phyloP scores from a whole-genome alignment of 2,888 invertebrate species.

The Eudemis profundana region DNA sequence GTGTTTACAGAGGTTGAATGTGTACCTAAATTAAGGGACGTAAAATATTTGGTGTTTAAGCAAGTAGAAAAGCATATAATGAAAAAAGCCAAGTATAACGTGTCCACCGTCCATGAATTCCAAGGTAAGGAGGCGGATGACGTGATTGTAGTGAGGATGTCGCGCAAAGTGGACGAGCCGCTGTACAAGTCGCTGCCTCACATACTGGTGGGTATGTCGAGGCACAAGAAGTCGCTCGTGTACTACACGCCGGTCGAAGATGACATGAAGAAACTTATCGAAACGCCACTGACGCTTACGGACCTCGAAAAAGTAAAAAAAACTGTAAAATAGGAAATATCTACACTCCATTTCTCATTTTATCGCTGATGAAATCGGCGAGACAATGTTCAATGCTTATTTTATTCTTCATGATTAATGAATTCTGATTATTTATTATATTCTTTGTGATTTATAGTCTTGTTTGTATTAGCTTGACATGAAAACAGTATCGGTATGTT shows the following conservation, averaged over 20 bases:
- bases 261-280: conserved; percentile 14
- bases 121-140: conserved; percentile 34
- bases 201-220: conserved; percentile 28
- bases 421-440: no score
- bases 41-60: conserved; percentile 38
- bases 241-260: conserved; percentile 36
- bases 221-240: conserved; percentile 19
- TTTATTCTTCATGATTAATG: no score
- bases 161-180: conserved; percentile 1
- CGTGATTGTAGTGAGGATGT: conserved; percentile 34
- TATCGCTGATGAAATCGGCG: no score
- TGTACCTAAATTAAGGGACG: conserved; percentile 14
- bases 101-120: conserved; percentile 39
- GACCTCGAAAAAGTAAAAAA: conserved; percentile 10
- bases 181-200: conserved; percentile 30
- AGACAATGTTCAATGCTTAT: no score
- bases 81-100: conserved; percentile 25
- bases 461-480: no score
- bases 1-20: not conserved
- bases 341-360: no score
- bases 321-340: not conserved
- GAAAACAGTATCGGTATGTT: no score
- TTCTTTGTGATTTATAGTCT: no score
- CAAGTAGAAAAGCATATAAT: conserved; percentile 34
- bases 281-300: conserved; percentile 5